Evolutionary conservation across 2,888 invertebrate species (phyloP).

Genomic region (Meliscaeva auricollis): DNA sequence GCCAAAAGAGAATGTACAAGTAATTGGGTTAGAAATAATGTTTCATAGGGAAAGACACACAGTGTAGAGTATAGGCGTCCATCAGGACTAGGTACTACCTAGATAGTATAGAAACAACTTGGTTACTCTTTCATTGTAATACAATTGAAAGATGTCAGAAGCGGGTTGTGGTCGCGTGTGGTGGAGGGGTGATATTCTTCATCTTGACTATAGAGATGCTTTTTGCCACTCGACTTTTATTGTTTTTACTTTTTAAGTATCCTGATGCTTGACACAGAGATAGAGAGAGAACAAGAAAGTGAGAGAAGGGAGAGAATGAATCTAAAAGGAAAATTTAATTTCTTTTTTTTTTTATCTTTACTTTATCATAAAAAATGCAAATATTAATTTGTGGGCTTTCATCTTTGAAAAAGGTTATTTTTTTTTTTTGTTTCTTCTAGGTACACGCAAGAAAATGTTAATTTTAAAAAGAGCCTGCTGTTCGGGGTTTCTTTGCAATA

Average conservation of each 20-base stretch:
- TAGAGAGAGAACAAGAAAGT: not conserved
- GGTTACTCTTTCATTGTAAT: constrained; percentile 67
- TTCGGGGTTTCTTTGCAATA: not conserved
- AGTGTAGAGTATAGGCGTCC: not conserved
- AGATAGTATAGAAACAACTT: constrained; percentile 28
- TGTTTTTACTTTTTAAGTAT: constrained; percentile 24
- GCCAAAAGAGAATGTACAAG: constrained; percentile 61
- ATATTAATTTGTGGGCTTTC: constrained; percentile 57
- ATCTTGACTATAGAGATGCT: not conserved
- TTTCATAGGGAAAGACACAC: constrained; percentile 17
- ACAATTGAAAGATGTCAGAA: constrained; percentile 41
- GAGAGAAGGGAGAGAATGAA: constrained; percentile 6
- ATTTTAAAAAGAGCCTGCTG: constrained; percentile 21
- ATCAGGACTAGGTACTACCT: not conserved
- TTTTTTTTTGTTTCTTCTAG: not conserved
- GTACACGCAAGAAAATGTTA: not conserved
- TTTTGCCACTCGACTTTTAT: constrained; percentile 38
- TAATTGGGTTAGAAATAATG: constrained; percentile 70
- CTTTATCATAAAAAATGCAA: constrained; percentile 50
- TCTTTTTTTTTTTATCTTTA: constrained; percentile 1
- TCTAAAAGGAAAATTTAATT: constrained; percentile 46
- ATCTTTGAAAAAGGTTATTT: constrained; percentile 36
- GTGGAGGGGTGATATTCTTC: not conserved
- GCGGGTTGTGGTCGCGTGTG: not conserved
- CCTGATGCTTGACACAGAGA: constrained; percentile 8